phyloP scores from a whole-genome alignment of 2,888 invertebrate species.

The Eupelmus urozonus region DNA sequence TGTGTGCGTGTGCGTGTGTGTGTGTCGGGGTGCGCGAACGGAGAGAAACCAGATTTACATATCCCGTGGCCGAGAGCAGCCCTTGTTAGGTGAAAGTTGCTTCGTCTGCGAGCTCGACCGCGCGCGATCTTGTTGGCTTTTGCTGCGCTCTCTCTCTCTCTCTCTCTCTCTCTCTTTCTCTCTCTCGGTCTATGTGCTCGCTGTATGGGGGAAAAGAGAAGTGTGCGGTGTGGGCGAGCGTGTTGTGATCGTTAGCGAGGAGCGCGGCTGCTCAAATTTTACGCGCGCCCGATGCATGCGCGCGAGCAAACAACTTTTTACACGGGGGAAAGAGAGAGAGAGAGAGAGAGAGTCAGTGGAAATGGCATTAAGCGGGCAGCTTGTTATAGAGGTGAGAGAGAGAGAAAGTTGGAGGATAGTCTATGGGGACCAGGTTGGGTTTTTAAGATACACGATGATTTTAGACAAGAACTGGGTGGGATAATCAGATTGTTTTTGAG shows the following conservation, averaged over 20 bases:
- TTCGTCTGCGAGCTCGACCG: constrained; percentile 65
- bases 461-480: too few relatives aligned
- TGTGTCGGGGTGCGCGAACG: not conserved
- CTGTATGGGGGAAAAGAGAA: constrained; percentile 44
- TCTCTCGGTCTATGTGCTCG: constrained; percentile 47
- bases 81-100: constrained; percentile 74
- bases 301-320: constrained; percentile 45
- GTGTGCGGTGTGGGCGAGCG: not conserved
- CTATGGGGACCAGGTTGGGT: too few relatives aligned
- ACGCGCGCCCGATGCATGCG: constrained; percentile 18
- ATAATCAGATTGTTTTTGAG: too few relatives aligned
- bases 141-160: not conserved
- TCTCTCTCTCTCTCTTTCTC: too few relatives aligned
- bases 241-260: constrained; percentile 44
- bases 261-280: constrained; percentile 37
- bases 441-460: too few relatives aligned
- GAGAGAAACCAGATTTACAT: constrained; percentile 64
- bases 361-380: constrained; percentile 30
- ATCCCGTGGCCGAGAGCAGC: constrained; percentile 60
- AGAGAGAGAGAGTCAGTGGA: not conserved
- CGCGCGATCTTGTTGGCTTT: constrained; percentile 15
- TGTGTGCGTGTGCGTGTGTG: not conserved
- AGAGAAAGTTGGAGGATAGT: too few relatives aligned
- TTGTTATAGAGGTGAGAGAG: constrained; percentile 23
- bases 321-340: too few relatives aligned